A percentile compares a stretch with the other conserved stretches of the same genome.
Conservation (phyloP, 2,113 vertebrate species). For the Zosterops borbonicus region DNA sequence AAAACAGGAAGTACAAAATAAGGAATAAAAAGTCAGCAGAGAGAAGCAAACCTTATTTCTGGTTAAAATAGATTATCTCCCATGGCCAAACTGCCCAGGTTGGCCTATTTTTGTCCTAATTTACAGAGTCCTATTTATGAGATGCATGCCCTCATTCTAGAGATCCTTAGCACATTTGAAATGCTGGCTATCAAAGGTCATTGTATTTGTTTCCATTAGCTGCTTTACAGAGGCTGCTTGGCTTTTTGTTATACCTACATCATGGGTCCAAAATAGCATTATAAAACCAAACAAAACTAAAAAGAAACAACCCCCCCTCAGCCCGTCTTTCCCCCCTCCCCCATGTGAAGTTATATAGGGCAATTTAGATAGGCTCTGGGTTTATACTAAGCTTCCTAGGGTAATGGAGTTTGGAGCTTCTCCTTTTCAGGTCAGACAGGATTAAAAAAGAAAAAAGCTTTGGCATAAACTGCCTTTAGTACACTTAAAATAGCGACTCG, state of each 20-base stretch:
- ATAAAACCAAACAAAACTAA: background rate
- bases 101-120: slow-evolving; percentile 34
- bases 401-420: slow-evolving; percentile 24
- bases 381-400: slow-evolving; percentile 19
- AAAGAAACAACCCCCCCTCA: background rate
- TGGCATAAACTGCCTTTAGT: slow-evolving; percentile 40
- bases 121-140: background rate
- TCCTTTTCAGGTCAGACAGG: slow-evolving; percentile 57
- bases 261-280: background rate
- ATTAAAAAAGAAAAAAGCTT: slow-evolving; percentile 58
- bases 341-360: background rate
- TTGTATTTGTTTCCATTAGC: background rate
- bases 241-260: background rate
- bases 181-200: background rate
- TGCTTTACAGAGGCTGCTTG: background rate
- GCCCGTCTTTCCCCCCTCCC: no score
- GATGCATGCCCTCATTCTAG: background rate
- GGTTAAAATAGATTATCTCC: slow-evolving; percentile 2
- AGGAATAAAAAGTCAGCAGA: background rate
- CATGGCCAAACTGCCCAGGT: background rate
- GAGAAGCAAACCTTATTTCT: background rate
- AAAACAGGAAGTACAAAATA: background rate
- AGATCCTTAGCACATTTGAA: background rate
- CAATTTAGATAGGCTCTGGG: slow-evolving; percentile 6
- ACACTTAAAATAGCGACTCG: background rate